A percentile compares a stretch with the other conserved stretches of the same genome.
Conservation (phyloP, 2,888 invertebrate species). For the Gibbula magus region DNA sequence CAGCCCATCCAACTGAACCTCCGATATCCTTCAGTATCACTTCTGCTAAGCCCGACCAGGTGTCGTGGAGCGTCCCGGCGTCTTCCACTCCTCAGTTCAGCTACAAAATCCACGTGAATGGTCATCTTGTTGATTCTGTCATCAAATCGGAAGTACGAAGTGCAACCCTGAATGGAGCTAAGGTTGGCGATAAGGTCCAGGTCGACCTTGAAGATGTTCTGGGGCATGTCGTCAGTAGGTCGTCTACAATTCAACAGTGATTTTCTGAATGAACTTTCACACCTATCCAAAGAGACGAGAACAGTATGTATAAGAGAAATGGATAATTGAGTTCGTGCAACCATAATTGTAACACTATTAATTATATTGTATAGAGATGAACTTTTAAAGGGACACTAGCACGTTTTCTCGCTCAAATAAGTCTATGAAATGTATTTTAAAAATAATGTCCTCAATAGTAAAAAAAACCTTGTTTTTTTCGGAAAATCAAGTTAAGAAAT, state of each 20-base stretch:
- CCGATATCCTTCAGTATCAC: constrained; percentile 44
- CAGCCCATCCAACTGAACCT: constrained; percentile 34
- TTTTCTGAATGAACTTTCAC: not conserved
- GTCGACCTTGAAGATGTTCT: not conserved
- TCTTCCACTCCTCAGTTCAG: constrained; percentile 50
- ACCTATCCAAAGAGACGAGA: no score
- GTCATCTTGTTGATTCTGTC: not conserved
- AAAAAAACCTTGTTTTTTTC: no score
- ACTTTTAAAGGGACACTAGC: no score
- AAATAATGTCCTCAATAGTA: no score
- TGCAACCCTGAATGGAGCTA: not conserved
- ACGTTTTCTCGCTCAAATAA: no score
- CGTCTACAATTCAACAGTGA: not conserved
- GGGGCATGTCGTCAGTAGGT: not conserved
- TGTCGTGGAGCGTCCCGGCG: constrained; percentile 45
- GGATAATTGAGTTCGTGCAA: no score
- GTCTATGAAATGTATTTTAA: no score
- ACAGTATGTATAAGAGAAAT: no score
- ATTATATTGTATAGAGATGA: no score
- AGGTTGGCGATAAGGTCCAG: not conserved
- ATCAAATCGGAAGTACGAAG: constrained; percentile 8
- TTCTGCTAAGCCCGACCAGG: constrained; percentile 29
- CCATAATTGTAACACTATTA: no score
- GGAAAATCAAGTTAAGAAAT: no score
- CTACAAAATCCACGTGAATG: constrained; percentile 43